Conservation (phyloP, 2,113 vertebrate species). For the Addax nasomaculatus region DNA sequence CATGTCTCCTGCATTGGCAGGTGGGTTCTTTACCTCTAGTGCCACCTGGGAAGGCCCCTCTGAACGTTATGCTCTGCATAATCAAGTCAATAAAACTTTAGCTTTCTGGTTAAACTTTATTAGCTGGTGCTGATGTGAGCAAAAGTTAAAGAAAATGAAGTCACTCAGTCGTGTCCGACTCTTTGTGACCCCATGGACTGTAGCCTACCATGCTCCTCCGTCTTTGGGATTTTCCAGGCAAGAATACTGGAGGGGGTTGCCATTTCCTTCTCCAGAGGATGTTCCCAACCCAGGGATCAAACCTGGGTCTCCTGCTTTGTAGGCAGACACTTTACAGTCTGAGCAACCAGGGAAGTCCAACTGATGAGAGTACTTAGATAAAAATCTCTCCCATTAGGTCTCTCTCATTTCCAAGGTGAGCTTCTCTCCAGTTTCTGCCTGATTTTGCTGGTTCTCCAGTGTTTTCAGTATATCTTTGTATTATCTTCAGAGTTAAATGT, state of each 20-base stretch:
- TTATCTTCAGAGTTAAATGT: neutral
- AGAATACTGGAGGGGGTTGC: neutral
- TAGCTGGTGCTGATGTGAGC: neutral
- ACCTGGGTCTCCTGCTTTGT: fast-evolving
- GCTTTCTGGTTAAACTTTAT: neutral
- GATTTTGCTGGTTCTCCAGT: neutral
- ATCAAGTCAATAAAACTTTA: neutral
- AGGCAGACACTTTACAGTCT: fast-evolving
- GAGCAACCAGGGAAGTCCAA: neutral
- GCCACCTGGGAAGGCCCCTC: neutral
- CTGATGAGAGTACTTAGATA: neutral
- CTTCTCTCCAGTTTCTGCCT: neutral
- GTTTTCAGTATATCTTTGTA: neutral
- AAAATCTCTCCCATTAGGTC: neutral
- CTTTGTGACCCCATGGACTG: neutral
- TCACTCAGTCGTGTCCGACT: neutral
- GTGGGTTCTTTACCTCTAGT: neutral
- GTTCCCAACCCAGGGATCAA: neutral
- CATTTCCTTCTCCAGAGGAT: neutral
- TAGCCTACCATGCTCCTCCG: fast-evolving
- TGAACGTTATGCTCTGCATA: neutral
- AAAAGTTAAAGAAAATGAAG: neutral
- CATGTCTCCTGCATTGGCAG: neutral
- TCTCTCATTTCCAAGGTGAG: neutral
- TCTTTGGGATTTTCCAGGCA: neutral